Conservation (phyloP, 2,888 invertebrate species). For the Drosophila histrio region DNA sequence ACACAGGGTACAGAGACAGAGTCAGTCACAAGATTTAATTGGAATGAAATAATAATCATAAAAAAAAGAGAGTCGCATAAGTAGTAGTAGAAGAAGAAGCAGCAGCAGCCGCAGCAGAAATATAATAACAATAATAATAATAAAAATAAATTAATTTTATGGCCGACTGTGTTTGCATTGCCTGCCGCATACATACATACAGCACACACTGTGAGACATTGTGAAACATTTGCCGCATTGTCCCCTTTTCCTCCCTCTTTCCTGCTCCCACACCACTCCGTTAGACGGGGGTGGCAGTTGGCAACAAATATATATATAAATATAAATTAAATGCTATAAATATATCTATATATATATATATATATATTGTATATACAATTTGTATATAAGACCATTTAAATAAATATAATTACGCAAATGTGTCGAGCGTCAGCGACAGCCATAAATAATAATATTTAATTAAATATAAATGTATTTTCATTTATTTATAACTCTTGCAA, state of each 20-base stretch:
- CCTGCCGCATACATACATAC: slow-evolving; percentile 10
- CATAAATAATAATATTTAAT: slow-evolving; percentile 79
- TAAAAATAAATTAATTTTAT: slow-evolving; percentile 83
- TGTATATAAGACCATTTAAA: slow-evolving; percentile 49
- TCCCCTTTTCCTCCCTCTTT: not conserved
- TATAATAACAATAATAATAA: slow-evolving; percentile 79
- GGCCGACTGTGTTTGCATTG: slow-evolving; percentile 46
- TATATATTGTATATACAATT: not conserved
- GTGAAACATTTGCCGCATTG: slow-evolving; percentile 13
- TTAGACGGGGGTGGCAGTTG: slow-evolving; percentile 3
- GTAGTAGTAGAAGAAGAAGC: slow-evolving; percentile 33
- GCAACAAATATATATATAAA: slow-evolving; percentile 24
- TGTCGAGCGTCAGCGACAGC: slow-evolving; percentile 33
- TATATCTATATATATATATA: slow-evolving; percentile 7
- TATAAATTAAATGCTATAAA: slow-evolving; percentile 53
- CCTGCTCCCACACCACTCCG: not conserved
- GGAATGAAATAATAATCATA: slow-evolving; percentile 79
- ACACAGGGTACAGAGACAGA: too few relatives aligned
- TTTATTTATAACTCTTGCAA: slow-evolving; percentile 55
- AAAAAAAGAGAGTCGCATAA: slow-evolving; percentile 40
- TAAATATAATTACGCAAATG: slow-evolving; percentile 70
- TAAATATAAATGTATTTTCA: slow-evolving; percentile 69
- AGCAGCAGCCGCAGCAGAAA: slow-evolving; percentile 34
- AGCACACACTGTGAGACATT: slow-evolving; percentile 9
- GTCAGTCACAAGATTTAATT: slow-evolving; percentile 77